These are phyloP conservation scores for Ridgeia piscesae DNA, from an alignment of 1,140 invertebrate genomes.

Conservation along the genomic window DNA sequence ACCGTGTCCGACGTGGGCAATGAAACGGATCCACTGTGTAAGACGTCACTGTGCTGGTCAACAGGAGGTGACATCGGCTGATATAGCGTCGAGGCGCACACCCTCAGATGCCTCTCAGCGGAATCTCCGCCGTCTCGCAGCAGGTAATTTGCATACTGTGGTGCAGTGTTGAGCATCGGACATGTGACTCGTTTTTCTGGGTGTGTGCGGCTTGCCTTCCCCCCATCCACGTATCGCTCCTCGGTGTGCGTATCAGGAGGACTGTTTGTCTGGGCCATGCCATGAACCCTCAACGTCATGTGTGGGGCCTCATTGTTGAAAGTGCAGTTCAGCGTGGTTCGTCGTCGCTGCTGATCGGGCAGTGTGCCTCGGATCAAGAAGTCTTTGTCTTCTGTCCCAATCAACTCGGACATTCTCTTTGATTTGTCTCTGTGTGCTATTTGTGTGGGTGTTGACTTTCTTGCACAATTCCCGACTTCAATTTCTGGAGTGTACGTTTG, in stretches of 20 bases:
- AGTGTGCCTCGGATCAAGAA: not conserved
- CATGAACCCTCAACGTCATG: not conserved
- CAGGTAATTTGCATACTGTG: no score
- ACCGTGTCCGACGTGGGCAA: not conserved
- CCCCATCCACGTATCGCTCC: not conserved
- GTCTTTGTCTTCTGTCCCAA: not conserved
- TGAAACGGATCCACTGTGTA: not conserved
- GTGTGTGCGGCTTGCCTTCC: not conserved
- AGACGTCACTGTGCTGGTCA: not conserved
- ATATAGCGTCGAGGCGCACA: not conserved
- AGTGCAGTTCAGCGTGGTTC: not conserved
- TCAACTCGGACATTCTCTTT: not conserved
- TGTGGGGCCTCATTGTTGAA: not conserved
- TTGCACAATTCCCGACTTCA: no score
- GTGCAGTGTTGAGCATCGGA: not conserved
- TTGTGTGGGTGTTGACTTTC: not conserved
- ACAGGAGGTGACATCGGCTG: not conserved
- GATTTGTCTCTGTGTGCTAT: not conserved
- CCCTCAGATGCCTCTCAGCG: not conserved
- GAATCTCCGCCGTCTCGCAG: no score
- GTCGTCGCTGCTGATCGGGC: not conserved
- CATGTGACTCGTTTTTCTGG: not conserved
- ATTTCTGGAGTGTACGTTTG: not conserved
- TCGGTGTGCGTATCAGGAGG: not conserved
- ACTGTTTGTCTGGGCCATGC: not conserved